A percentile compares a stretch with the other conserved stretches of the same genome.
Conservation (phyloP, 2,888 invertebrate species). For the Lepas anatifera region DNA sequence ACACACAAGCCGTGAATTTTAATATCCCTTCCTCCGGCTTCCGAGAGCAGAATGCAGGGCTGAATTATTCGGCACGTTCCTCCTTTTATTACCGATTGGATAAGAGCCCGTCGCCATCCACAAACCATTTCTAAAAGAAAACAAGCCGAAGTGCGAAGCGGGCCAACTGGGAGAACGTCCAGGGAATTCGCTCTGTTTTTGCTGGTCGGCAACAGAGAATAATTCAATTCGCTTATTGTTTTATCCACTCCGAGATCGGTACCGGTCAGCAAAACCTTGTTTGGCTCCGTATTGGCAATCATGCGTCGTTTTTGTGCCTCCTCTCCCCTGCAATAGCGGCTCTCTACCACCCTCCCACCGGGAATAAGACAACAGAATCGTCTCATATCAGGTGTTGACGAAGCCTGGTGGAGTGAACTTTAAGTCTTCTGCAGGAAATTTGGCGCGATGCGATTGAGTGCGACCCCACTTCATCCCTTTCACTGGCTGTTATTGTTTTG, state of each 20-base stretch:
- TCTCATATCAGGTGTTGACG: neutral
- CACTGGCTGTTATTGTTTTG: too few relatives aligned
- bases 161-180: neutral
- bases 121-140: neutral
- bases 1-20: too few relatives aligned
- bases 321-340: neutral
- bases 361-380: neutral
- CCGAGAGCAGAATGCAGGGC: neutral
- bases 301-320: neutral
- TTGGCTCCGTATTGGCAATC: slow-evolving; percentile 1
- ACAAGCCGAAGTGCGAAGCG: neutral
- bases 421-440: neutral
- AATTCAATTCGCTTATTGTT: slow-evolving; percentile 7
- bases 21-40: too few relatives aligned
- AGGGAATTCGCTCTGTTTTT: neutral
- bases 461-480: too few relatives aligned
- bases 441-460: too few relatives aligned
- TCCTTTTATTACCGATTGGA: too few relatives aligned
- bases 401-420: neutral
- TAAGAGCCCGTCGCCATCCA: neutral
- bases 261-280: slow-evolving; percentile 2
- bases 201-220: neutral
- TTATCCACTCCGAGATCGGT: neutral
- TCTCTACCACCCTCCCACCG: neutral
- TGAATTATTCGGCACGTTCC: too few relatives aligned